Evolutionary conservation across 2,797 vertebrate species (phyloP).

Genomic region (Tiaroga cobitis): DNA sequence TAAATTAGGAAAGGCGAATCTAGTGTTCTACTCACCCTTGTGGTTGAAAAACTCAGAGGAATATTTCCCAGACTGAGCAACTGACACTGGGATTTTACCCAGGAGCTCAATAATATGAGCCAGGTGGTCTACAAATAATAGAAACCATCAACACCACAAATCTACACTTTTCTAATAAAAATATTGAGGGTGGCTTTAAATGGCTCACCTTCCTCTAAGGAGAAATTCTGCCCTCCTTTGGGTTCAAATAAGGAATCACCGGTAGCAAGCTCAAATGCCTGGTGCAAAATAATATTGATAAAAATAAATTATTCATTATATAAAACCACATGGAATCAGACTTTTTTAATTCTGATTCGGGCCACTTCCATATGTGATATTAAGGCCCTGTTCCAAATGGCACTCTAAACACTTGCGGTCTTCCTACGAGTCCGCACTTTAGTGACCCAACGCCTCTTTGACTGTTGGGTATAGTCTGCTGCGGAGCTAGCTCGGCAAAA

Average conservation of each 20-base stretch:
- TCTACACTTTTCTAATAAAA: neutral
- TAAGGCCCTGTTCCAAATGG: too few species aligned
- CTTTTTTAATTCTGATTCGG: neutral
- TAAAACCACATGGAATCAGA: neutral
- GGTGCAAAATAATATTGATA: conserved; percentile 48
- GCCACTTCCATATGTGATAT: neutral
- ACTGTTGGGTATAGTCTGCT: too few species aligned
- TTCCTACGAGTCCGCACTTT: too few species aligned
- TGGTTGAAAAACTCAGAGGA: conserved; percentile 82
- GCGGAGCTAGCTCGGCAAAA: too few species aligned
- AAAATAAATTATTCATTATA: neutral
- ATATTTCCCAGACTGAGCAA: conserved; percentile 81
- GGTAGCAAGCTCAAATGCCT: conserved; percentile 88
- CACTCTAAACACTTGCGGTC: too few species aligned
- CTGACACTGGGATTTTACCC: conserved; percentile 81
- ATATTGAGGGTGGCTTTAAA: neutral
- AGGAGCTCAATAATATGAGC: conserved; percentile 84
- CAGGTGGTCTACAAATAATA: conserved; percentile 79
- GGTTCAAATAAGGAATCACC: conserved; percentile 85
- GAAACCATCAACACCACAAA: conserved; percentile 35
- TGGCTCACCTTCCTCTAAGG: conserved; percentile 84
- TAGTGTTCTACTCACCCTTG: conserved; percentile 73
- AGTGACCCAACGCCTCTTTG: too few species aligned
- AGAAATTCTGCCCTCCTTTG: conserved; percentile 77
- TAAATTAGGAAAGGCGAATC: neutral